These are phyloP conservation scores for Lasioglossum vierecki DNA, from an alignment of 2,888 invertebrate genomes.

Conservation along the genomic window DNA sequence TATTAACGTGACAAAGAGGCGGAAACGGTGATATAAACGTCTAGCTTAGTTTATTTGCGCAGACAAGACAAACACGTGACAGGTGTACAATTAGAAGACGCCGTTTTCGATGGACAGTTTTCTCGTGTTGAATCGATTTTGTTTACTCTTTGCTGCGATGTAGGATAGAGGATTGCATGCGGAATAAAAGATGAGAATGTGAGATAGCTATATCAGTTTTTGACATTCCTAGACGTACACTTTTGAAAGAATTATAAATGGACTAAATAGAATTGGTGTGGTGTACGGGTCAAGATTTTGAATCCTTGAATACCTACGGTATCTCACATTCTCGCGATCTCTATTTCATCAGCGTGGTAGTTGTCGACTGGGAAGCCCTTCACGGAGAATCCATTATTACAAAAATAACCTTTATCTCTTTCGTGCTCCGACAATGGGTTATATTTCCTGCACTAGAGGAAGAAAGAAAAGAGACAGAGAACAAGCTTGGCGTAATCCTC, in stretches of 20 bases:
- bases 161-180: slow-evolving; percentile 45
- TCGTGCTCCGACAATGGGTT: slow-evolving; percentile 54
- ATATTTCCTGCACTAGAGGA: slow-evolving; percentile 29
- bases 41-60: not conserved
- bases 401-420: slow-evolving; percentile 64
- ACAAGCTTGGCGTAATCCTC: slow-evolving; percentile 43
- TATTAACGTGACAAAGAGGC: not conserved
- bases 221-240: too few relatives aligned
- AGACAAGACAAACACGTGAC: slow-evolving; percentile 32
- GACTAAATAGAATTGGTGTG: not conserved
- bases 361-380: slow-evolving; percentile 36
- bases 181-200: not conserved
- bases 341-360: not conserved
- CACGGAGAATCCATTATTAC: slow-evolving; percentile 53
- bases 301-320: not conserved
- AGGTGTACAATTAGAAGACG: slow-evolving; percentile 55
- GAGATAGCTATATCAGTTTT: too few relatives aligned
- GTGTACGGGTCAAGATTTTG: not conserved
- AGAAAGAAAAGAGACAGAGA: not conserved
- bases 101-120: slow-evolving; percentile 48
- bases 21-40: not conserved
- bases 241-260: not conserved
- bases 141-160: not conserved
- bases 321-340: not conserved
- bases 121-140: slow-evolving; percentile 36